Base-by-base conservation (phyloP, 2,888 invertebrate genomes). In the Ophion slaviceki region DNA sequence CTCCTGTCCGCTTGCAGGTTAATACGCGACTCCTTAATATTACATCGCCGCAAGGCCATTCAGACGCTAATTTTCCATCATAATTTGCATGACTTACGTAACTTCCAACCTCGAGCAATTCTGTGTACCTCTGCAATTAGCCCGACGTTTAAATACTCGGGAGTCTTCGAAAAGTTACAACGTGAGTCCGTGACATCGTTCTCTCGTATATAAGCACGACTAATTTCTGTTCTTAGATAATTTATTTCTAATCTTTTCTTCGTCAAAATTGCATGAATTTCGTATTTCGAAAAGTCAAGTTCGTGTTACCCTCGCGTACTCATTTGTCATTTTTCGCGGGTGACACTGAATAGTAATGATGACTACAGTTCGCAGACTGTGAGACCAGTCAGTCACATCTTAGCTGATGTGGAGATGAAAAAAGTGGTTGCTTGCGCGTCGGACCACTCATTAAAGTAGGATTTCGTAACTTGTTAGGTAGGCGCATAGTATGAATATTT, bases 1-100 rank as follows among this genome's bases (percentile, higher is more conserved):
- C 92, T 95, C 74, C 90, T 95, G 20, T 94, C 94, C 5, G 94
- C 94, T 82, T 95, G 95, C 92, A 93, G 94, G 93, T 93, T 90
- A 88, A 78, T 86, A 80, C 5, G 45, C 28, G 17, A 32, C 11
- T 14, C 36, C 47, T 84, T 24, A 24, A 10, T 53, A 45, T 57
- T 67, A 14, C 67, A 66, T 8, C 10, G 7, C 57, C 20, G 20
- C 24, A 24, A 77, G 36, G 61, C 64, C 84, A 47, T 47, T 71
- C 32, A 61, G 11, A 67, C 32, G 0, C 17, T 45, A 61, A 75
- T 68, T 83, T 47, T 32, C 20, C 28, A 28, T 71, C 5, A n/a
- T 64, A 86, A 83, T 86, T 86, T 72, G 45, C 78, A 86, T 71
- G 67, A 80, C 71, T 86, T 80, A 85, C 61, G 67, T 59, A 45